Percentiles rank a stretch among this genome's conserved stretches.
Evolutionary conservation across 2,888 invertebrate species (phyloP).

Genomic region (Athrips mouffetella): DNA sequence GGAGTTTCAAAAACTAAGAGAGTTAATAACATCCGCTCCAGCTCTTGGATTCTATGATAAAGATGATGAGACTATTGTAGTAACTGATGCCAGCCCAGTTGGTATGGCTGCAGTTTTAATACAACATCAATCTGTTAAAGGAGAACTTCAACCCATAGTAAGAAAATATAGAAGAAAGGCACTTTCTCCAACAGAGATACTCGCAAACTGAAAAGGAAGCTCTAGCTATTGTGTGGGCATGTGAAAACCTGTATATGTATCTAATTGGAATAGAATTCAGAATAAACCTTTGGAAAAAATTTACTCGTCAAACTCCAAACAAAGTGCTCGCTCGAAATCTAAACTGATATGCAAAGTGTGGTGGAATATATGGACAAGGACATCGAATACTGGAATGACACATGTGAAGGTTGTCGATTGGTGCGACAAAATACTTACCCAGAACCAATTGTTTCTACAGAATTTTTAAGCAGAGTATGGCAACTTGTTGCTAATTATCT

Average conservation of each 20-base stretch:
- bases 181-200: conserved; percentile 11
- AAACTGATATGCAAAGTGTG: not conserved
- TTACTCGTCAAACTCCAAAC: no score
- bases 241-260: no score
- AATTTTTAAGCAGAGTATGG: not conserved
- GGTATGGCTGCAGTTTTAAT: conserved; percentile 10
- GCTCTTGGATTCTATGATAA: not conserved
- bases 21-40: no score
- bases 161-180: conserved; percentile 11
- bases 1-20: no score
- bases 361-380: not conserved
- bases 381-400: not conserved
- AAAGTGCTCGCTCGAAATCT: no score
- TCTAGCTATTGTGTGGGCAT: conserved; percentile 17
- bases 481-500: not conserved
- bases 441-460: not conserved
- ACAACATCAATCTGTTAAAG: conserved; percentile 2
- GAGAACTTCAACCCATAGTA: conserved; percentile 4
- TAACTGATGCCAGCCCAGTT: conserved; percentile 19
- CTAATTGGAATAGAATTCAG: no score
- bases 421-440: not conserved
- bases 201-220: conserved; percentile 20
- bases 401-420: not conserved
- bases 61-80: conserved; percentile 5
- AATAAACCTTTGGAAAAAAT: no score